phyloP scores from a whole-genome alignment of 2,113 vertebrate genomes.

The Isurus oxyrinchus region DNA sequence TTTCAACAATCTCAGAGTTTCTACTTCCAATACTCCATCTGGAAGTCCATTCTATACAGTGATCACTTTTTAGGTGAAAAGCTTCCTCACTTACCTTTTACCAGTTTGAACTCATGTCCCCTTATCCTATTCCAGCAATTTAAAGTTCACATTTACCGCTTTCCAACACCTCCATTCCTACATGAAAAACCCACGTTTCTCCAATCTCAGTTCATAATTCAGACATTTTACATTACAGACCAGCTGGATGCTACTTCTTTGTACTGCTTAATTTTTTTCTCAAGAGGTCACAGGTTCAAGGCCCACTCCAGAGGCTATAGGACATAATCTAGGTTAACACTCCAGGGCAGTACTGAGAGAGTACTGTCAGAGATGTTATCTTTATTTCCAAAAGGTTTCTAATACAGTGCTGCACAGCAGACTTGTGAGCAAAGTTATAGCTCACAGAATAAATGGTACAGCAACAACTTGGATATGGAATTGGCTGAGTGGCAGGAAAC shows the following conservation, averaged over 20 bases:
- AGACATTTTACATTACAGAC: not conserved
- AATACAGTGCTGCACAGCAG: no score
- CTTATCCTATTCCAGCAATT: not conserved
- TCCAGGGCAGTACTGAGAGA: no score
- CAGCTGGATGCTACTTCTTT: not conserved
- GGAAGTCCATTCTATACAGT: not conserved
- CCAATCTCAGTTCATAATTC: not conserved
- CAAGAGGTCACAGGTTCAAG: no score
- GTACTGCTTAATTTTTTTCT: not conserved
- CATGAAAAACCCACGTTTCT: not conserved
- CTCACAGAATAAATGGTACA: no score
- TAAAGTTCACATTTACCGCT: not conserved
- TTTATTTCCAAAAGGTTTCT: no score
- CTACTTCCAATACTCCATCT: not conserved
- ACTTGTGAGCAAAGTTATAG: no score
- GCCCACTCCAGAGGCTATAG: no score
- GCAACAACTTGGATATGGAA: no score
- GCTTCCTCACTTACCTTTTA: not conserved
- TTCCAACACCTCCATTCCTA: not conserved
- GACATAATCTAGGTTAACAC: no score
- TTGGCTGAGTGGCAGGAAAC: no score
- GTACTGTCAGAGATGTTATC: no score
- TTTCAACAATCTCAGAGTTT: not conserved
- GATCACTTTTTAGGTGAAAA: not conserved
- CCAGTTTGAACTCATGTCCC: not conserved